These are phyloP conservation scores for Mycteria americana DNA, from an alignment of 2,797 vertebrate species.

Conservation along the genomic window DNA sequence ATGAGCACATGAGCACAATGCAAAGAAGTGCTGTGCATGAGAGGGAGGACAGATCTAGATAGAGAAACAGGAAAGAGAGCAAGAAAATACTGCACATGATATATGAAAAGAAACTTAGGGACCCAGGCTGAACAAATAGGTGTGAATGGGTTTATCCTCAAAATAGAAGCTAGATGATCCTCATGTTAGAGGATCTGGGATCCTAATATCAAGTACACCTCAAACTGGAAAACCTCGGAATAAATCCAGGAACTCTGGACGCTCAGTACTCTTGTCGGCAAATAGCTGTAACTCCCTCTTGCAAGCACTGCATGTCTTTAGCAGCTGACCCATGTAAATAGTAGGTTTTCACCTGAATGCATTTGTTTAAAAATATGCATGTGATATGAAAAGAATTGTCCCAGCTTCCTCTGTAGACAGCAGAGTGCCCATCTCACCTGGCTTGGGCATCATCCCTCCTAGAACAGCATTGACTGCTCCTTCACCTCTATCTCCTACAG, in stretches of 20 bases:
- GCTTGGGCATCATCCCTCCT: not conserved
- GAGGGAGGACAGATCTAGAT: not conserved
- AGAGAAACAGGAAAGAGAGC: not conserved
- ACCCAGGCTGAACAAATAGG: not conserved
- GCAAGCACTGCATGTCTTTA: not conserved
- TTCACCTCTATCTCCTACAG: rapidly evolving
- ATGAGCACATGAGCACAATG: not conserved
- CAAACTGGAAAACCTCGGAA: not conserved
- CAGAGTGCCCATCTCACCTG: too few species aligned
- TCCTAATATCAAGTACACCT: not conserved
- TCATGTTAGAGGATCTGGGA: not conserved
- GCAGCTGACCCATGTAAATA: not conserved
- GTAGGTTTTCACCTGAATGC: not conserved
- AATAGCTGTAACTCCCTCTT: not conserved
- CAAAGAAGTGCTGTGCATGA: not conserved
- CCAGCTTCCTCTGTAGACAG: not conserved
- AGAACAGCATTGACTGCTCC: not conserved
- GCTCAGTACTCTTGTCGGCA: not conserved
- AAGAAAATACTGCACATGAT: not conserved
- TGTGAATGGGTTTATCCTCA: not conserved
- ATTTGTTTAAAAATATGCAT: not conserved
- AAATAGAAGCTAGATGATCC: rapidly evolving
- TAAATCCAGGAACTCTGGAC: not conserved
- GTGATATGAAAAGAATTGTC: not conserved
- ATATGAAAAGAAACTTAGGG: not conserved